A percentile compares a stretch with the other conserved stretches of the same genome.
These are phyloP conservation scores for Gryon sp. DNA, from an alignment of 1,140 invertebrate genomes.

Conservation along the genomic window DNA sequence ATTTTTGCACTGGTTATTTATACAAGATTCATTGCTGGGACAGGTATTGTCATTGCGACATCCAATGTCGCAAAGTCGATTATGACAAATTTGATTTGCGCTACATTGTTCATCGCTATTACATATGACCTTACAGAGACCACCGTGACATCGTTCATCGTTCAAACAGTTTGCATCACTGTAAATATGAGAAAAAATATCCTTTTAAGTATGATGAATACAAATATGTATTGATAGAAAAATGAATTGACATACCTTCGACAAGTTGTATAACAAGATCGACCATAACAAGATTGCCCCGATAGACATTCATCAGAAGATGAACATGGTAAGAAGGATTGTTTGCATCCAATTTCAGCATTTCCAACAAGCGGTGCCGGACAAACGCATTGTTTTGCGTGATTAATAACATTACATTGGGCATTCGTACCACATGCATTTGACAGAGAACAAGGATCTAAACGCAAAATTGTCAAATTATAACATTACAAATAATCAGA, in stretches of 20 bases:
- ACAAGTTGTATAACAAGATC: constrained; percentile 87
- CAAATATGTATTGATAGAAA: background rate
- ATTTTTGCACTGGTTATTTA: constrained; percentile 90
- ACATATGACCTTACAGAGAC: constrained; percentile 89
- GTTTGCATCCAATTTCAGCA: constrained; percentile 85
- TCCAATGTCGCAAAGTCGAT: constrained; percentile 90
- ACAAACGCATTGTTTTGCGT: constrained; percentile 87
- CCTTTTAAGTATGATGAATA: no score
- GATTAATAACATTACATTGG: constrained; percentile 84
- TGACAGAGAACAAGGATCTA: constrained; percentile 85
- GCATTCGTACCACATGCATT: constrained; percentile 93
- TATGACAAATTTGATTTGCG: constrained; percentile 90
- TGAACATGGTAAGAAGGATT: constrained; percentile 83
- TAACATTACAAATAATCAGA: background rate
- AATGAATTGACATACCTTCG: constrained; percentile 80
- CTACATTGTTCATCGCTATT: constrained; percentile 91
- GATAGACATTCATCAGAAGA: constrained; percentile 83
- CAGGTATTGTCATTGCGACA: constrained; percentile 91
- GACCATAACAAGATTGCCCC: constrained; percentile 86
- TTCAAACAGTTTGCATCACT: constrained; percentile 90
- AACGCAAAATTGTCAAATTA: background rate
- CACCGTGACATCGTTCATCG: constrained; percentile 90
- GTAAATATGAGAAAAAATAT: constrained; percentile 72
- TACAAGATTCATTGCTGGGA: constrained; percentile 85
- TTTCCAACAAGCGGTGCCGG: constrained; percentile 86